phyloP scores from a whole-genome alignment of 2,888 invertebrate genomes.

The Zonitis immaculata region DNA sequence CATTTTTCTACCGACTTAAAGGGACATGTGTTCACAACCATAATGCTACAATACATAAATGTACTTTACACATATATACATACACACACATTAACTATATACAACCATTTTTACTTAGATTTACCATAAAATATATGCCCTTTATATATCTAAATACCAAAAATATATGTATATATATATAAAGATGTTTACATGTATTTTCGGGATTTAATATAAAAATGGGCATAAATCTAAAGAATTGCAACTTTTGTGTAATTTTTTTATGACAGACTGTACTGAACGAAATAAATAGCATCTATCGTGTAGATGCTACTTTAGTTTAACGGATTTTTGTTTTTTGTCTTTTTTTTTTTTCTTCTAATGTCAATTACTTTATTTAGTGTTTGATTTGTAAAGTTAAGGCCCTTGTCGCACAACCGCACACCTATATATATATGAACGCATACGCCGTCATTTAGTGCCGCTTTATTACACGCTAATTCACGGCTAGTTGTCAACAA shows the following conservation, averaged over 20 bases:
- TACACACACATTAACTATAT: not conserved
- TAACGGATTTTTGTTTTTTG: slow-evolving; percentile 6
- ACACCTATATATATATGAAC: not conserved
- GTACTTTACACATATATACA: not conserved
- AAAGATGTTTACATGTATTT: not conserved
- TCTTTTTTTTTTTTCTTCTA: too few relatives aligned
- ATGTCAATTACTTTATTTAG: slow-evolving; percentile 12
- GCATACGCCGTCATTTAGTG: slow-evolving; percentile 35
- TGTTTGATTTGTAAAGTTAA: slow-evolving; percentile 7
- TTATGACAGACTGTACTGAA: too few relatives aligned
- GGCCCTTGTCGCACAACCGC: slow-evolving; percentile 1
- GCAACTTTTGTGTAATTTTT: too few relatives aligned
- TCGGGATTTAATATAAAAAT: not conserved
- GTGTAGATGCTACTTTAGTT: too few relatives aligned
- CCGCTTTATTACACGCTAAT: slow-evolving; percentile 46
- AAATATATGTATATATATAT: too few relatives aligned
- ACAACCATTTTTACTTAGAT: not conserved
- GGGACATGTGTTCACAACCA: slow-evolving; percentile 37
- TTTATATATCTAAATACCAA: too few relatives aligned
- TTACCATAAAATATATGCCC: not conserved
- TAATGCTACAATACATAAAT: not conserved
- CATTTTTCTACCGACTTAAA: slow-evolving; percentile 39
- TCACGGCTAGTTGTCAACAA: slow-evolving; percentile 43
- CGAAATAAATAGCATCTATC: too few relatives aligned
- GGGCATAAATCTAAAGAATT: too few relatives aligned